A percentile compares a stretch with the other conserved stretches of the same genome.
Evolutionary conservation across 2,797 vertebrate species (phyloP).

Genomic region (Aeoliscus strigatus): DNA sequence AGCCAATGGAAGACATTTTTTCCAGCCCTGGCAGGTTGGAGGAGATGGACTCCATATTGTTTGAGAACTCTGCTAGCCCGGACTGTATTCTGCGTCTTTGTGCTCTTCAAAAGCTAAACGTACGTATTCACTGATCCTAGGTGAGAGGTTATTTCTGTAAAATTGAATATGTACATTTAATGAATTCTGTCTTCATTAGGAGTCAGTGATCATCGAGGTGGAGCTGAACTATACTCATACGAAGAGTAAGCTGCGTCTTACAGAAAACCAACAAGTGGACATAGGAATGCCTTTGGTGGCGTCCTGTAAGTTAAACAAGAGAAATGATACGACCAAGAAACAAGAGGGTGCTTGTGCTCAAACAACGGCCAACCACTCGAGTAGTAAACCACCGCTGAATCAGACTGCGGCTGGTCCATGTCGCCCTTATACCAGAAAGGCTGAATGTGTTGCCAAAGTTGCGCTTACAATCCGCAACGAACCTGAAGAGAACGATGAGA

Average conservation of each 20-base stretch:
- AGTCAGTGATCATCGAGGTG: conserved; percentile 73
- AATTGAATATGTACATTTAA: conserved; percentile 4
- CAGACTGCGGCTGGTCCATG: conserved; percentile 21
- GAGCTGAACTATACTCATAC: conserved; percentile 73
- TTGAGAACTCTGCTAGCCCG: conserved; percentile 52
- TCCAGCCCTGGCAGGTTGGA: conserved; percentile 55
- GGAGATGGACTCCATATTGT: conserved; percentile 73
- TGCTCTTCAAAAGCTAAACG: conserved; percentile 81
- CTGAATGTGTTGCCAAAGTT: conserved; percentile 60
- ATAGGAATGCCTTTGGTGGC: conserved; percentile 77
- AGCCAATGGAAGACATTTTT: conserved; percentile 69
- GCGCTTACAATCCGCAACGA: conserved; percentile 65
- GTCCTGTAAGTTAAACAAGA: conserved; percentile 62
- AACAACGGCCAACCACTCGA: conserved; percentile 15
- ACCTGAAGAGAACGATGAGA: conserved; percentile 85
- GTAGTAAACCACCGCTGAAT: conserved; percentile 24
- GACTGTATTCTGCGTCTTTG: conserved; percentile 76
- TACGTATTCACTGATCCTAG: conserved; percentile 41
- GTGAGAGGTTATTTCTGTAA: neutral
- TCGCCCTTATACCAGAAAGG: conserved; percentile 66
- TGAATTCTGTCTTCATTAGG: conserved; percentile 35
- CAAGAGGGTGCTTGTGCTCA: conserved; percentile 17
- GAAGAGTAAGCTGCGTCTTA: conserved; percentile 63
- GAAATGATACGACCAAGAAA: conserved; percentile 18
- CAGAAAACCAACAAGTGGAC: conserved; percentile 66